A percentile compares a stretch with the other conserved stretches of the same genome.
Conservation (phyloP, 2,797 vertebrate species). For the Phrynocephalus forsythii region DNA sequence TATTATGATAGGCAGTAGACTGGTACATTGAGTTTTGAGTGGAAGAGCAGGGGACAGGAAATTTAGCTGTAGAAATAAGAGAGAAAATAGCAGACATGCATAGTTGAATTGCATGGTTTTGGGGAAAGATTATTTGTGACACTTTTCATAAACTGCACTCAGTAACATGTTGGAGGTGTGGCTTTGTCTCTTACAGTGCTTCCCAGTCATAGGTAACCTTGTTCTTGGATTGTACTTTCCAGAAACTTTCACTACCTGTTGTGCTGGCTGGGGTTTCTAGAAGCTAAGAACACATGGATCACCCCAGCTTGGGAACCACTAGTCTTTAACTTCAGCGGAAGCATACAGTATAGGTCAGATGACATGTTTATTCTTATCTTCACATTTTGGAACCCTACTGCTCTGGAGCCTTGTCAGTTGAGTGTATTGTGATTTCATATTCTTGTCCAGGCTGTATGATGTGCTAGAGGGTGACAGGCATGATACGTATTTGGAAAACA, state of each 20-base stretch:
- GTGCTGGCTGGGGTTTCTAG: no score
- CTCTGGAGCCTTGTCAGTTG: neutral
- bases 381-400: conserved; percentile 21
- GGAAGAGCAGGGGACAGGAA: conserved; percentile 33
- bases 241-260: no score
- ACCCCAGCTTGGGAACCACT: neutral
- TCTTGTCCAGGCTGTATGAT: neutral
- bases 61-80: neutral
- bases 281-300: no score
- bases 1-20: conserved; percentile 15
- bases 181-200: neutral
- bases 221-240: no score
- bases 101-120: conserved; percentile 12
- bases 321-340: neutral
- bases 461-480: neutral
- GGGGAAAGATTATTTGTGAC: conserved; percentile 21
- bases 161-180: neutral
- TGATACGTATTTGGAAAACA: neutral
- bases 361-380: conserved; percentile 15
- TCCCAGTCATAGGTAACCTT: no score
- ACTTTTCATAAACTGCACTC: neutral
- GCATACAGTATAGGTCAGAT: neutral
- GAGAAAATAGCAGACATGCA: neutral
- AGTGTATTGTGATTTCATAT: neutral
- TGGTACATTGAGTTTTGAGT: conserved; percentile 47